These are phyloP conservation scores for Eulacestoma nigropectus DNA, from an alignment of 2,113 vertebrate species.

Conservation along the genomic window DNA sequence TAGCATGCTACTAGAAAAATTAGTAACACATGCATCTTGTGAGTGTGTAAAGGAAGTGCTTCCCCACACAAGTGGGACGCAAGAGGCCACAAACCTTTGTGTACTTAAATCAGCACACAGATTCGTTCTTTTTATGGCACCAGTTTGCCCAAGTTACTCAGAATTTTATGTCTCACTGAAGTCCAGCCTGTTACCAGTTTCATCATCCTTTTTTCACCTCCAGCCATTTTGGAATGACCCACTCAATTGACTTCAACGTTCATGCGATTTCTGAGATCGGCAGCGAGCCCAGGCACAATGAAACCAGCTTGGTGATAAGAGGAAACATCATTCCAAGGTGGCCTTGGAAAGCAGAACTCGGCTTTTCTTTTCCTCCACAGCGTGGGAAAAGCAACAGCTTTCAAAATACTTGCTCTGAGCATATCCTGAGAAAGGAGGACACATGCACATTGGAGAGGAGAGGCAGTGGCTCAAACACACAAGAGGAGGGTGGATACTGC, in stretches of 20 bases:
- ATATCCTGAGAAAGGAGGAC: neutral
- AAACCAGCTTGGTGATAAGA: neutral
- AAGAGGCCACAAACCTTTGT: neutral
- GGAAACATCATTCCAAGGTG: neutral
- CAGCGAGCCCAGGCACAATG: neutral
- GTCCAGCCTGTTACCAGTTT: neutral
- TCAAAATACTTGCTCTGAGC: neutral
- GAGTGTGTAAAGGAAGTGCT: neutral
- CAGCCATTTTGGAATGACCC: neutral
- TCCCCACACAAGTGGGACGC: neutral
- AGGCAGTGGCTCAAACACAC: neutral
- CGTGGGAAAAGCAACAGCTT: neutral
- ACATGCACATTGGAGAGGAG: neutral
- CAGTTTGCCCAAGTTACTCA: neutral
- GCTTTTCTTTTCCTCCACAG: neutral
- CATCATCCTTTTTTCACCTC: neutral
- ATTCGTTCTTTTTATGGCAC: neutral
- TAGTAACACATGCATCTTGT: neutral
- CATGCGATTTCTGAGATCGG: neutral
- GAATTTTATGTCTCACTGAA: neutral
- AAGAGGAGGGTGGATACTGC: neutral
- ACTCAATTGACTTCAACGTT: neutral
- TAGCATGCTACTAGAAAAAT: neutral
- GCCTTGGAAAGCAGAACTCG: neutral
- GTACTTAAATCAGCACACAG: neutral